Conservation (phyloP, 2,797 vertebrate species). For the Enteromius treurensis region DNA sequence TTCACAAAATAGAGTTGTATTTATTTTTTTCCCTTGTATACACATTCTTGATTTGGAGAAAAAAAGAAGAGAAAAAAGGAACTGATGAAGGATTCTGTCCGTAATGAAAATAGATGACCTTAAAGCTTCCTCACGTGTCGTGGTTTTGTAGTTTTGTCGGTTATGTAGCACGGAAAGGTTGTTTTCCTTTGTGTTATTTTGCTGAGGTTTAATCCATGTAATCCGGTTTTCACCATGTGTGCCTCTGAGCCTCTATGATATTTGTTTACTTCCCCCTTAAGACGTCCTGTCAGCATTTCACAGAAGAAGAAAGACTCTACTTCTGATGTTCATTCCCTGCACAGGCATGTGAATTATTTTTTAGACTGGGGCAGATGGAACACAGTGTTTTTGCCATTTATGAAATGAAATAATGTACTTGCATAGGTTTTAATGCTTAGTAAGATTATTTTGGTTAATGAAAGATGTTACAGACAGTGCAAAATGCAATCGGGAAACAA, state of each 20-base stretch:
- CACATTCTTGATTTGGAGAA: neutral
- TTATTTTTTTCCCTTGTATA: neutral
- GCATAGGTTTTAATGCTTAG: neutral
- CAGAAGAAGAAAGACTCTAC: neutral
- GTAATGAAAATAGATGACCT: conserved; percentile 11
- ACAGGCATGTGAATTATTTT: conserved; percentile 6
- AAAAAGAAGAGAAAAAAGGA: neutral
- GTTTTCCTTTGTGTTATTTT: conserved; percentile 39
- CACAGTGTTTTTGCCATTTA: neutral
- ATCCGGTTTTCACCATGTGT: conserved; percentile 39
- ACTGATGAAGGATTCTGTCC: conserved; percentile 1
- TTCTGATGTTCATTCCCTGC: neutral
- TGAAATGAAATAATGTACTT: neutral
- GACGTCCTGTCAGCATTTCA: conserved; percentile 34
- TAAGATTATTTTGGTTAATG: neutral
- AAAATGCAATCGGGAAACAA: neutral
- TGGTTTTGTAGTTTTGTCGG: conserved; percentile 11
- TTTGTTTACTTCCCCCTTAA: conserved; percentile 31
- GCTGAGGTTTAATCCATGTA: conserved; percentile 40
- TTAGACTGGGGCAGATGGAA: neutral
- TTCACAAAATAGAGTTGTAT: conserved; percentile 1
- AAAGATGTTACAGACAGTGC: neutral
- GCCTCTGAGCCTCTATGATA: conserved; percentile 11
- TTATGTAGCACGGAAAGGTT: conserved; percentile 16
- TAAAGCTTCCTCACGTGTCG: conserved; percentile 24